A percentile compares a stretch with the other conserved stretches of the same genome.
Evolutionary conservation across 2,888 invertebrate genomes (phyloP).

Genomic region (Drosophila colorata): DNA sequence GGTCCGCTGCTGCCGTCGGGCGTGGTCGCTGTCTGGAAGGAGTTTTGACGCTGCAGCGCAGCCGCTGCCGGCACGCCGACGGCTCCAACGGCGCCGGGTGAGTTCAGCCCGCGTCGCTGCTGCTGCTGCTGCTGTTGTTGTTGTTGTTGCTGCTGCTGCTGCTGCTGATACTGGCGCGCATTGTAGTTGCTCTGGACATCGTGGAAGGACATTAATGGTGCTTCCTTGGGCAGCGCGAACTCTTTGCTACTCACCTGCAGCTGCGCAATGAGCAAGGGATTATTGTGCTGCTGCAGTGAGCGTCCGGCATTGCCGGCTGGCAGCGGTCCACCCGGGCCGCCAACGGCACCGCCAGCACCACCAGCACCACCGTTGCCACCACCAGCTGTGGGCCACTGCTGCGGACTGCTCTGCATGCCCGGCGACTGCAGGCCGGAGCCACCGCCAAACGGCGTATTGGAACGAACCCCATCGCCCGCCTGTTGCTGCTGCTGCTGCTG

Average conservation of each 20-base stretch:
- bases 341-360: slow-evolving; percentile 53
- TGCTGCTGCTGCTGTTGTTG: slow-evolving; percentile 82
- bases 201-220: slow-evolving; percentile 44
- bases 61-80: slow-evolving; percentile 56
- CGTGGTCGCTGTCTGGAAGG: slow-evolving; percentile 77
- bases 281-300: slow-evolving; percentile 92
- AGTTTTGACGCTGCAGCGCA: slow-evolving; percentile 83
- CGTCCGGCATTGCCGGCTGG: slow-evolving; percentile 81
- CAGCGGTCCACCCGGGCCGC: slow-evolving; percentile 58
- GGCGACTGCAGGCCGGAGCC: slow-evolving; percentile 84
- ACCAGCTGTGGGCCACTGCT: slow-evolving; percentile 66
- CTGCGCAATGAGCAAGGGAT: slow-evolving; percentile 95
- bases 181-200: slow-evolving; percentile 72
- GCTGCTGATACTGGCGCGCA: slow-evolving; percentile 83
- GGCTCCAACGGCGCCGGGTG: slow-evolving; percentile 80
- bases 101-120: slow-evolving; percentile 84
- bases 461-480: slow-evolving; percentile 59
- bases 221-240: slow-evolving; percentile 5
- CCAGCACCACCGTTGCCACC: slow-evolving; percentile 35
- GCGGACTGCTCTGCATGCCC: slow-evolving; percentile 80
- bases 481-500: slow-evolving; percentile 74
- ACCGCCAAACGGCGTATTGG: slow-evolving; percentile 70
- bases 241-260: slow-evolving; percentile 88
- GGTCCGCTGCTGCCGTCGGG: slow-evolving; percentile 62
- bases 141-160: slow-evolving; percentile 82